These are phyloP conservation scores for Drosophila mercatorum DNA, from an alignment of 2,888 invertebrate genomes.

Conservation along the genomic window DNA sequence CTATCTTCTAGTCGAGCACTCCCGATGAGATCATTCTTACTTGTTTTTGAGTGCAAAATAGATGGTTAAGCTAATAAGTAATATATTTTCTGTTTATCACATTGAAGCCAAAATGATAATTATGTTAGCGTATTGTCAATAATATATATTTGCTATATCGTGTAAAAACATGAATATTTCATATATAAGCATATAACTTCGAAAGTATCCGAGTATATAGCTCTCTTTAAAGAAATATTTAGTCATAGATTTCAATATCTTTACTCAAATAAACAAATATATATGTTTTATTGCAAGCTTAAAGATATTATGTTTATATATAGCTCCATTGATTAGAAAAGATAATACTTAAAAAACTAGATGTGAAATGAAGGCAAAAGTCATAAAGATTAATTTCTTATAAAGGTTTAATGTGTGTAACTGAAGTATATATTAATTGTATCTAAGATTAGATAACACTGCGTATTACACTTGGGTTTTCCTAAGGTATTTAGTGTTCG, in stretches of 20 bases:
- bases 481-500: slow-evolving; percentile 7
- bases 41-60: slow-evolving; percentile 3
- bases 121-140: background rate
- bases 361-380: background rate
- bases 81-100: background rate
- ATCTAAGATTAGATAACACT: background rate
- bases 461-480: background rate
- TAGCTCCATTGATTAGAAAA: background rate
- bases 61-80: too few relatives aligned
- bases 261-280: too few relatives aligned
- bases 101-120: background rate
- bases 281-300: too few relatives aligned
- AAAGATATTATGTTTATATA: background rate
- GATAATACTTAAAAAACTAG: background rate
- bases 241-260: too few relatives aligned
- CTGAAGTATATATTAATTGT: background rate
- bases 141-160: too few relatives aligned
- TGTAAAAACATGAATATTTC: too few relatives aligned
- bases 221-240: too few relatives aligned
- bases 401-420: background rate
- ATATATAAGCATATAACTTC: too few relatives aligned
- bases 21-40: background rate
- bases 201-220: too few relatives aligned
- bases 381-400: background rate
- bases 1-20: background rate